Evolutionary conservation across 2,113 vertebrate species (phyloP), one percentile per base, ranked within the genome.

Genomic region (Excalfactoria chinensis): DNA sequence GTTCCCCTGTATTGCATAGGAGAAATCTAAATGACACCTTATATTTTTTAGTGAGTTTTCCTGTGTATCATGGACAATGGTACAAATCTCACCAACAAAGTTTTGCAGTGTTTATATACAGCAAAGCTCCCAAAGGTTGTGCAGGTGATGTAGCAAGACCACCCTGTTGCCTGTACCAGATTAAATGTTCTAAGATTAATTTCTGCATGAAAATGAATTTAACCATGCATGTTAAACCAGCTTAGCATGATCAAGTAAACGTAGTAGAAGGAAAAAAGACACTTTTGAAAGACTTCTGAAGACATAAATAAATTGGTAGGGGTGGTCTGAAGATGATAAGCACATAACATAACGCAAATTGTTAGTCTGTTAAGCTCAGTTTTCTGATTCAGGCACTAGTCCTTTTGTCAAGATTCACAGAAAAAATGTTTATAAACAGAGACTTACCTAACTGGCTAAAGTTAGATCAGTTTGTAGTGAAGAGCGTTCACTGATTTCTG

Each of bases 31-130:
- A 55, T 73, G 59, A n/a, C 16, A 41, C 15, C 17, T 37, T 44
- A 48, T 58, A 0, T 34, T 83, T 83, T 85, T n/a, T 44, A 44
- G 23, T 41, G 26, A 48, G 2, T 75, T 93, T 89, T 72, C 44
- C 26, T 89, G 17, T 34, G 14, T 11, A 21, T 49, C 0, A 0
- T 32, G 32, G 41, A n/a, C 8, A 30, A 10, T 32, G 32, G 51
- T 59, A 55, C 25, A 55, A 41, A 75, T 76, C 59, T 66, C 40
- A 62, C 20, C 15, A 73, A 40, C 23, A 60, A 26, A 11, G 20
- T 32, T 56, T 64, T 35, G 22, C 28, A 28, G 53, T 44, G 11
- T 40, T 88, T 66, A 44, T 86, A 8, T 4, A 14, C 14, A 70
- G 66, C 3, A 55, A 55, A 88, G 44, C 21, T 80, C 30, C 44